phyloP scores from a whole-genome alignment of 1,140 invertebrate species.

The Helicoverpa zea region DNA sequence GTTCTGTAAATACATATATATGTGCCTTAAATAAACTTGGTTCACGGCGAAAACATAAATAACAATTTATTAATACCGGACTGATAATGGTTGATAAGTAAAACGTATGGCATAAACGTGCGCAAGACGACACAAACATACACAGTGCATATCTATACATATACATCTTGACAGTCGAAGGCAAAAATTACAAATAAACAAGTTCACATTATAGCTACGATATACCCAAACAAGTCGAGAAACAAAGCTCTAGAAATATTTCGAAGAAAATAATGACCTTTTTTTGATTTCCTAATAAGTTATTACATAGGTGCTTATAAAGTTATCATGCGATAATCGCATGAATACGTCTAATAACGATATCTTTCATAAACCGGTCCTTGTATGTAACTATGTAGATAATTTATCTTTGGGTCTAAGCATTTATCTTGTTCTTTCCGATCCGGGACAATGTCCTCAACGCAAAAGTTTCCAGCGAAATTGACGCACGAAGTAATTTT shows the following conservation, averaged over 20 bases:
- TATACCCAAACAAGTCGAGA: neutral
- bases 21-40: neutral
- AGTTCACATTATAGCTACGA: no score
- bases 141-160: no score
- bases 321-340: slow-evolving; percentile 21
- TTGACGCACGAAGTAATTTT: neutral
- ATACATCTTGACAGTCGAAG: no score
- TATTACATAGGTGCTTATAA: neutral
- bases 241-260: neutral
- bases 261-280: neutral
- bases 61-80: neutral
- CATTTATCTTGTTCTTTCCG: slow-evolving; percentile 5
- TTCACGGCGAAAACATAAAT: neutral
- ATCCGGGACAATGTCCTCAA: neutral
- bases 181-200: no score
- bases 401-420: neutral
- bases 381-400: slow-evolving; percentile 19
- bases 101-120: neutral
- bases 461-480: neutral
- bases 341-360: neutral
- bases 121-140: neutral
- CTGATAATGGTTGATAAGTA: neutral
- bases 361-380: slow-evolving; percentile 7
- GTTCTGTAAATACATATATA: no score
- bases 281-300: slow-evolving; percentile 6